These are phyloP conservation scores for Ceyx margarethae DNA, from an alignment of 2,113 vertebrate species.

Conservation along the genomic window DNA sequence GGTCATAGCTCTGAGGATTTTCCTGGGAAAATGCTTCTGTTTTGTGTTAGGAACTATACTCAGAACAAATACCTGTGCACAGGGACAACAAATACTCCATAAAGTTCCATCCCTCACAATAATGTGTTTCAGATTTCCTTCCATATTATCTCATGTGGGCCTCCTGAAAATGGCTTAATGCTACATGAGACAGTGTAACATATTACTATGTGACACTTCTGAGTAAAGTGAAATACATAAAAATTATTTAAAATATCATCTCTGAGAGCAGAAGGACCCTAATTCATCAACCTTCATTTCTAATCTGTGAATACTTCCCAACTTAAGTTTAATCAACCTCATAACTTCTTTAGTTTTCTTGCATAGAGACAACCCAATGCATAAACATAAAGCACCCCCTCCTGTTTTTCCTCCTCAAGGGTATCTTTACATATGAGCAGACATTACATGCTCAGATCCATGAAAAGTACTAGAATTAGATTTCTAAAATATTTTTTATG, in stretches of 20 bases:
- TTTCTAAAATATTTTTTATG: conserved; percentile 56
- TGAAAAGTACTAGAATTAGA: conserved; percentile 62
- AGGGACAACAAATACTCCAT: neutral
- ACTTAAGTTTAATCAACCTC: conserved; percentile 63
- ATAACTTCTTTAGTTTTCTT: conserved; percentile 57
- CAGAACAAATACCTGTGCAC: neutral
- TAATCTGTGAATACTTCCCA: conserved; percentile 54
- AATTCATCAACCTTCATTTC: conserved; percentile 36
- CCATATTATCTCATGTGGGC: neutral
- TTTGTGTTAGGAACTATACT: neutral
- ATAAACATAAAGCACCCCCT: conserved; percentile 71
- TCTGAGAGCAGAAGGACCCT: conserved; percentile 1
- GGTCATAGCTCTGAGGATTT: neutral
- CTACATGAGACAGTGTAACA: neutral
- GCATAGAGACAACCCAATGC: conserved; percentile 35
- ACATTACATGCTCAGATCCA: conserved; percentile 53
- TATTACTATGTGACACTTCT: neutral
- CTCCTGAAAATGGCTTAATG: conserved; percentile 15
- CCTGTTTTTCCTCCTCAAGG: conserved; percentile 46
- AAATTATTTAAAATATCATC: conserved; percentile 8
- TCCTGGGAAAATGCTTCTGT: neutral
- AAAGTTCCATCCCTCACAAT: neutral
- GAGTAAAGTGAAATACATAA: neutral
- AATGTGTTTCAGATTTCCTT: neutral
- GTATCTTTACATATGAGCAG: conserved; percentile 56